Conservation (phyloP, 2,888 invertebrate species). For the Philaethria dido region DNA sequence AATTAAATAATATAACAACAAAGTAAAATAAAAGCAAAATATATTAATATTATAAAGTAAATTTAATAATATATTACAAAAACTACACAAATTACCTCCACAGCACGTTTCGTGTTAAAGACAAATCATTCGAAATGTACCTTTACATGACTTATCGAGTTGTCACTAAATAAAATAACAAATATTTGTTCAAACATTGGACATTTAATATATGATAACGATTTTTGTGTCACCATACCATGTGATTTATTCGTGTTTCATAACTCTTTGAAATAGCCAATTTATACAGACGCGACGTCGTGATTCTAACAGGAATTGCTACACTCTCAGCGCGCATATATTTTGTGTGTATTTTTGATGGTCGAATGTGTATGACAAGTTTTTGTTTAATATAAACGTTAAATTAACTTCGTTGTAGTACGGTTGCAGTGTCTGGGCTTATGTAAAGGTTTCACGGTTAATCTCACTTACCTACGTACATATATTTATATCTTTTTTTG, state of each 20-base stretch:
- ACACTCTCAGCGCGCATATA: slow-evolving; percentile 16
- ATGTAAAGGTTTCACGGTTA: too few relatives aligned
- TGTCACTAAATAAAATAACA: slow-evolving; percentile 24
- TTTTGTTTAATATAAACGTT: not conserved
- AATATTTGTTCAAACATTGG: slow-evolving; percentile 37
- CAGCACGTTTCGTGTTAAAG: not conserved
- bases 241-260: slow-evolving; percentile 39
- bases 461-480: too few relatives aligned
- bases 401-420: not conserved
- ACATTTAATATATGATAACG: slow-evolving; percentile 40
- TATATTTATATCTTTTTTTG: too few relatives aligned
- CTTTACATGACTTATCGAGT: slow-evolving; percentile 4
- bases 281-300: slow-evolving; percentile 39
- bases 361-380: slow-evolving; percentile 10
- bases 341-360: slow-evolving; percentile 4
- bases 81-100: not conserved
- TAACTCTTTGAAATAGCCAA: slow-evolving; percentile 43
- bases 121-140: slow-evolving; percentile 13
- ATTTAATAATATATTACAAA: not conserved
- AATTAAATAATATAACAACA: too few relatives aligned
- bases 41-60: not conserved
- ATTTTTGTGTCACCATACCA: slow-evolving; percentile 36
- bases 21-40: too few relatives aligned
- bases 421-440: too few relatives aligned
- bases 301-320: slow-evolving; percentile 34